Evolutionary conservation across 2,797 vertebrate species (phyloP).

Genomic region (Channa striata): DNA sequence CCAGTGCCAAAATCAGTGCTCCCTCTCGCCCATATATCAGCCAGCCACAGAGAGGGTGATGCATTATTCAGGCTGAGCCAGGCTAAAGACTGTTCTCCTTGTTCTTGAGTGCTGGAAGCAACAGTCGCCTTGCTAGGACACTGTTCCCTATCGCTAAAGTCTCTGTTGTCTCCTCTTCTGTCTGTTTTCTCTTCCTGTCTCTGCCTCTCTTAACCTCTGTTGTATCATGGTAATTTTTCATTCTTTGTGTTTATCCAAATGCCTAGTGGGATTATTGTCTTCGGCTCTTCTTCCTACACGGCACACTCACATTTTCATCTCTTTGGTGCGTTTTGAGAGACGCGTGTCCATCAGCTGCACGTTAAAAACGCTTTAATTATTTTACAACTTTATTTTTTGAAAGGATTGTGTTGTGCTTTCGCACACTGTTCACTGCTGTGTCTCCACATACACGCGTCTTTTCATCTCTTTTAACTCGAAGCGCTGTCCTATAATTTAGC

Average conservation of each 20-base stretch:
- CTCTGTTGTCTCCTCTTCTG: slow-evolving; percentile 32
- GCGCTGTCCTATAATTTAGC: slow-evolving; percentile 29
- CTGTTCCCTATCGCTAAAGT: slow-evolving; percentile 46
- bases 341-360: not conserved
- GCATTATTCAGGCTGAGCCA: slow-evolving; percentile 82
- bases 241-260: slow-evolving; percentile 27
- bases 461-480: slow-evolving; percentile 31
- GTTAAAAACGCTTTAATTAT: not conserved
- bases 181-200: slow-evolving; percentile 11
- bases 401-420: not conserved
- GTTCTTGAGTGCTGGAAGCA: slow-evolving; percentile 69
- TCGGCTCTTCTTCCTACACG: not conserved
- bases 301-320: not conserved
- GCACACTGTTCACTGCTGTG: not conserved
- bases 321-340: not conserved
- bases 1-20: slow-evolving; percentile 78
- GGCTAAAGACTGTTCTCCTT: slow-evolving; percentile 70
- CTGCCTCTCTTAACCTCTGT: slow-evolving; percentile 6
- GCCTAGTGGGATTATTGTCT: slow-evolving; percentile 1
- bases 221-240: slow-evolving; percentile 43
- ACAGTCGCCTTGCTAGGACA: slow-evolving; percentile 65
- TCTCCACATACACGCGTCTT: slow-evolving; percentile 4
- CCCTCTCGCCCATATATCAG: slow-evolving; percentile 73
- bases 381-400: not conserved
- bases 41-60: slow-evolving; percentile 72